A percentile compares a stretch with the other conserved stretches of the same genome.
Conservation (phyloP, 2,888 invertebrate genomes). For the Polydrusus cervinus region DNA sequence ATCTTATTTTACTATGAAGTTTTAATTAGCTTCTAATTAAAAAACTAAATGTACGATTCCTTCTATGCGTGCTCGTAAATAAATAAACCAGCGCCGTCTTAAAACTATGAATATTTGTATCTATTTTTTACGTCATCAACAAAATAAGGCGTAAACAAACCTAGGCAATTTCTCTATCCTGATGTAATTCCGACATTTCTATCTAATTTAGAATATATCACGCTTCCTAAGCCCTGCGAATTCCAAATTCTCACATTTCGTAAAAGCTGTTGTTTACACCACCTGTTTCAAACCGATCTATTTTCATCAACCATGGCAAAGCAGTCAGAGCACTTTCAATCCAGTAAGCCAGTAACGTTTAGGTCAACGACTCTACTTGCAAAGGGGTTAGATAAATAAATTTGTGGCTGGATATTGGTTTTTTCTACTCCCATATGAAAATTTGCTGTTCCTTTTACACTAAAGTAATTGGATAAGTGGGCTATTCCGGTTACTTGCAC, state of each 20-base stretch:
- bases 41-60: no score
- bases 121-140: neutral
- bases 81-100: no score
- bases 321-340: constrained; percentile 22
- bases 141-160: constrained; percentile 14
- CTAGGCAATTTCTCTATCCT: neutral
- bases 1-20: no score
- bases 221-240: constrained; percentile 33
- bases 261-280: constrained; percentile 41
- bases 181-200: constrained; percentile 16
- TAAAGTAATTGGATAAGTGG: no score
- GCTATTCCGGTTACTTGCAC: no score
- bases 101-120: neutral
- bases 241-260: constrained; percentile 40
- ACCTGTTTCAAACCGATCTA: constrained; percentile 48
- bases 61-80: no score
- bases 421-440: no score
- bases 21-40: no score
- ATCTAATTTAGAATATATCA: constrained; percentile 39
- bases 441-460: no score
- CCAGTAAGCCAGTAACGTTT: constrained; percentile 18
- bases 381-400: neutral
- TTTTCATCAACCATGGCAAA: constrained; percentile 36
- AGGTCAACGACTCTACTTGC: constrained; percentile 17
- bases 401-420: no score